Conservation (phyloP, 1,140 invertebrate species). For the Caerostris darwini region DNA sequence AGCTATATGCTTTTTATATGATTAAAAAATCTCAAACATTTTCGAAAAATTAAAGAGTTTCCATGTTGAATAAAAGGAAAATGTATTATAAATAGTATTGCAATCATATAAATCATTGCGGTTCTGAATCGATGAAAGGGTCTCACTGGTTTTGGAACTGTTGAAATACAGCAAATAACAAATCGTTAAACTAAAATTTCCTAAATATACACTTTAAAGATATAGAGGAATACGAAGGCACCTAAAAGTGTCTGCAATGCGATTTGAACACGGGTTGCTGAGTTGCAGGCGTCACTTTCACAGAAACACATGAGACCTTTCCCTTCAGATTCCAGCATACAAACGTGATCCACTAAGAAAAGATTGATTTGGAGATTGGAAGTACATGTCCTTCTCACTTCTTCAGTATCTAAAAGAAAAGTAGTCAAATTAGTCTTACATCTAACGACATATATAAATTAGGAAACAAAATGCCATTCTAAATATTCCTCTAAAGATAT, state of each 20-base stretch:
- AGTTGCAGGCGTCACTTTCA: conserved; percentile 97
- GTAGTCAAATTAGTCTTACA: too few relatives aligned
- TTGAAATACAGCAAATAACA: background rate
- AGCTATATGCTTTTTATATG: too few relatives aligned
- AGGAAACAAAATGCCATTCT: too few relatives aligned
- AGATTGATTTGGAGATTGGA: conserved; percentile 96
- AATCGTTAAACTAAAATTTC: background rate
- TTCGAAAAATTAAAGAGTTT: conserved; percentile 6
- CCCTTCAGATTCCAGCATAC: conserved; percentile 98
- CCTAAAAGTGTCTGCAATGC: conserved; percentile 36
- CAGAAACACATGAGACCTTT: conserved; percentile 98
- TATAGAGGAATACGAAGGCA: conserved; percentile 61
- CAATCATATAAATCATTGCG: background rate
- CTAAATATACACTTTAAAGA: conserved; percentile 46
- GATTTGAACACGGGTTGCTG: conserved; percentile 79
- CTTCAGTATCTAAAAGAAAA: conserved; percentile 63
- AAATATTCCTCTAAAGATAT: too few relatives aligned
- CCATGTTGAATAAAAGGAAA: background rate
- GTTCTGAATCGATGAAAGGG: conserved; percentile 17
- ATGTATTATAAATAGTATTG: background rate
- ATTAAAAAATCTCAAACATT: background rate
- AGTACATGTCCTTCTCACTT: conserved; percentile 92
- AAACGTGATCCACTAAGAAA: conserved; percentile 98
- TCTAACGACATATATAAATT: too few relatives aligned
- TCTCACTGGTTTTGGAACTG: conserved; percentile 22